These are phyloP conservation scores for Motacilla alba DNA, from an alignment of 2,113 vertebrate genomes.

Conservation along the genomic window DNA sequence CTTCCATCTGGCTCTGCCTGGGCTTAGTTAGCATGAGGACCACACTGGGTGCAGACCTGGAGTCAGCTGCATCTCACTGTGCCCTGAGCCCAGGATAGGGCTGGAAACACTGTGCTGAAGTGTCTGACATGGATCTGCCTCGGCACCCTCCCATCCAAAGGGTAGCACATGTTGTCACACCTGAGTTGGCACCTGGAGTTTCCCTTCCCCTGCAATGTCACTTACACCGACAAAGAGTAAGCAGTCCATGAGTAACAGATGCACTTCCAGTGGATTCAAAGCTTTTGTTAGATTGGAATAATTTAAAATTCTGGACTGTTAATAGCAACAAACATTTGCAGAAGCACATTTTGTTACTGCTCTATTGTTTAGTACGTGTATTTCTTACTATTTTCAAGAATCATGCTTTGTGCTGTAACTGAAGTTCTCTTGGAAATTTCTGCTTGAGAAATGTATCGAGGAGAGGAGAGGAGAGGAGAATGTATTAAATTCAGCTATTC, in stretches of 20 bases:
- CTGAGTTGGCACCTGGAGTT: not conserved
- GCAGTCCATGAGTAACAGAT: not conserved
- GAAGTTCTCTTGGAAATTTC: not conserved
- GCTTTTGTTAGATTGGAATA: not conserved
- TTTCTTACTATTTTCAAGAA: not conserved
- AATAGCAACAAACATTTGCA: not conserved
- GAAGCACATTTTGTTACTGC: not conserved
- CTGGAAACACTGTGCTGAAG: not conserved
- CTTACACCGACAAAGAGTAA: not conserved
- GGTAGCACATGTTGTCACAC: not conserved
- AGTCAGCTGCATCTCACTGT: not conserved
- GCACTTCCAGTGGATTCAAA: not conserved
- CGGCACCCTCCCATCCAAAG: rapidly evolving
- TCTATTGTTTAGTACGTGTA: not conserved
- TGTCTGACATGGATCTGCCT: not conserved
- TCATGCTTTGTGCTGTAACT: not conserved
- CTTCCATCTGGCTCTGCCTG: not conserved
- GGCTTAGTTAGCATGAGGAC: not conserved
- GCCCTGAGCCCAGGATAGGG: not conserved
- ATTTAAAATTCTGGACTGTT: not conserved
- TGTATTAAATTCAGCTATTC: not conserved
- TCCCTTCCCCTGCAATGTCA: not conserved
- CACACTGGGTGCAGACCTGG: not conserved
- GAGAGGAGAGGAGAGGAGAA: not conserved
- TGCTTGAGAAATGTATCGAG: not conserved